Base-by-base conservation (phyloP, 2,113 vertebrate genomes). In the human (Homo sapiens) region DNA sequence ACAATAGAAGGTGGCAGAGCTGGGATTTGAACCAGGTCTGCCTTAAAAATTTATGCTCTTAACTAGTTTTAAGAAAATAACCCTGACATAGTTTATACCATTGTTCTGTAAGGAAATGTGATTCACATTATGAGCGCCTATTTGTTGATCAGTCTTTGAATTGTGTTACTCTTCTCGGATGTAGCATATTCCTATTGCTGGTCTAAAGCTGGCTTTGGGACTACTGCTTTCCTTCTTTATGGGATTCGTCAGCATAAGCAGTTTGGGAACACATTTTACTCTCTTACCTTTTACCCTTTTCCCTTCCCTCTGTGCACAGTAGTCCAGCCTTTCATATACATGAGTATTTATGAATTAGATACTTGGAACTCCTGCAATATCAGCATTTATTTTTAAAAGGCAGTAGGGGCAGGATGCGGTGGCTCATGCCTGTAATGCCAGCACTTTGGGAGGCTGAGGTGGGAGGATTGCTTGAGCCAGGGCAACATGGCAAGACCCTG, bases 351-450 rank as follows among this genome's bases (percentile, higher is more conserved):
- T 95, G 68, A 93, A 8, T 96, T 90, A 78, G 45, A 16, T 70
- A 89, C 64, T 83, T 87, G 3, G 10, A 89, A 82, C 43, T 66
- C 27, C 8, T 89, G 1, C 5, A 48, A 22, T 43, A 66, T 9
- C 35, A 73, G n/a, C n/a, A 86, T 70, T 97, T 90, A 66, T 93
- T 79, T 91, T 68, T 32, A 93, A 93, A 86, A 55, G 52, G 52
- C 52, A 55, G 18, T 55, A 55, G 52, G 18, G 18, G 52, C 52
- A 55, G 6, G 52, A 55, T 55, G 52, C 0, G 18, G 52, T 55
- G 52, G 18, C 52, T 55, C 6, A 55, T 55, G 52, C 52, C 18
- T 55, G 18, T 55, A 55, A 55, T 55, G 52, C 52, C 52, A 55
- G 52, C 52, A 55, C 18, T 55, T 55, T 55, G 52, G 18, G 18